Percentiles rank a stretch among this genome's conserved stretches.
Conservation (phyloP, 2,888 invertebrate genomes). For the Melanargia galathea region DNA sequence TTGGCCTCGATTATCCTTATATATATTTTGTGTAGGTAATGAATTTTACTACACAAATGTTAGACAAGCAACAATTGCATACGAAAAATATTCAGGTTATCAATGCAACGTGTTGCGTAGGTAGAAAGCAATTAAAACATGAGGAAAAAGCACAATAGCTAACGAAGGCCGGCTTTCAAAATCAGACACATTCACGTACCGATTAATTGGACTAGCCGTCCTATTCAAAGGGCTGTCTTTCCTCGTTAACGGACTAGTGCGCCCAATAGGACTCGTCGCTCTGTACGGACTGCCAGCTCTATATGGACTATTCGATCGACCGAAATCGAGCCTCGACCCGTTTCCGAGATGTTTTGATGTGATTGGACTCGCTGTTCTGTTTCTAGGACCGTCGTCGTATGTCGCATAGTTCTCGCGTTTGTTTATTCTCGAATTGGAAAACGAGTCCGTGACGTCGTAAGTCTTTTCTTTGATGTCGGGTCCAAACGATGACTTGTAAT, state of each 20-base stretch:
- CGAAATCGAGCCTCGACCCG: conserved; percentile 75
- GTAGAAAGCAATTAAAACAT: not conserved
- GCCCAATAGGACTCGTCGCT: conserved; percentile 74
- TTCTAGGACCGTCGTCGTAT: conserved; percentile 74
- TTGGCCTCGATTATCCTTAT: too few relatives aligned
- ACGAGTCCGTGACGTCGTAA: conserved; percentile 75
- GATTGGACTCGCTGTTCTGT: conserved; percentile 76
- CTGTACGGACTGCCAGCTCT: conserved; percentile 66
- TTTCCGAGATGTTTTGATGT: conserved; percentile 79
- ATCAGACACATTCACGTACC: conserved; percentile 53
- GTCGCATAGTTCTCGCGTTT: conserved; percentile 61
- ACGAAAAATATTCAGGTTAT: not conserved
- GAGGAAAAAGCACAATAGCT: not conserved
- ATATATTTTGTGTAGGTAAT: too few relatives aligned
- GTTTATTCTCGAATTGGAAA: conserved; percentile 67
- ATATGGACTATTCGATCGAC: conserved; percentile 70
- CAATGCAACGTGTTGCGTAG: not conserved
- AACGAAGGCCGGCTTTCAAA: conserved; percentile 20
- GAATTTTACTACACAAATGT: not conserved
- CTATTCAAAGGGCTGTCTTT: conserved; percentile 78
- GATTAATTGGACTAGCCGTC: conserved; percentile 80
- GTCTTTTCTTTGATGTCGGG: conserved; percentile 70
- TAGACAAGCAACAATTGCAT: not conserved
- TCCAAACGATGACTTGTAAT: conserved; percentile 70
- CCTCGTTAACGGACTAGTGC: conserved; percentile 81